Evolutionary conservation across 1,140 invertebrate species (phyloP).

Genomic region (Tetraneura akinire): DNA sequence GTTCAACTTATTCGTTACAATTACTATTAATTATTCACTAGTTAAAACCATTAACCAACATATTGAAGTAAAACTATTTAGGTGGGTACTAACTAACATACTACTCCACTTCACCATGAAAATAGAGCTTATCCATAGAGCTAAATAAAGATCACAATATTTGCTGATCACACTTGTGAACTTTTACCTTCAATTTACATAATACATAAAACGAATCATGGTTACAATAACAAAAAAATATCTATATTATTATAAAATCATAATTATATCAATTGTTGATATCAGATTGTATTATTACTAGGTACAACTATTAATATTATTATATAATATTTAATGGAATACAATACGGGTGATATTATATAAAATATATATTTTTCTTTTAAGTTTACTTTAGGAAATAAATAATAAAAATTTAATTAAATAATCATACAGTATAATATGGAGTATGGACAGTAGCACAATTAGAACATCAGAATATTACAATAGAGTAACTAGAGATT

Average conservation of each 20-base stretch:
- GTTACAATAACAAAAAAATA: slow-evolving; percentile 21
- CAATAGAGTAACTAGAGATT: too few relatives aligned
- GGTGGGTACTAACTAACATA: background rate
- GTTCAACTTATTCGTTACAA: background rate
- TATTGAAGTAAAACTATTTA: too few relatives aligned
- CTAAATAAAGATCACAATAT: background rate
- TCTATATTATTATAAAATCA: background rate
- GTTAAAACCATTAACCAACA: background rate
- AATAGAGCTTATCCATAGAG: background rate
- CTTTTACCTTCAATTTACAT: slow-evolving; percentile 1
- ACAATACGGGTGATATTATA: background rate
- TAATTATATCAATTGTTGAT: slow-evolving; percentile 14
- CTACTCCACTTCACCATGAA: slow-evolving; percentile 17
- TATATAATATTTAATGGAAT: background rate
- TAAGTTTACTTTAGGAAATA: background rate
- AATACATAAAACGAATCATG: background rate
- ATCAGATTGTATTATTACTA: background rate
- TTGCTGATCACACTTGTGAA: background rate
- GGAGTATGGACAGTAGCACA: too few relatives aligned
- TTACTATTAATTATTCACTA: background rate
- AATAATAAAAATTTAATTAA: background rate
- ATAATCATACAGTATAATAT: background rate
- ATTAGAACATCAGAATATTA: too few relatives aligned
- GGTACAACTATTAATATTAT: too few relatives aligned
- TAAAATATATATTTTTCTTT: background rate